phyloP scores from a whole-genome alignment of 2,797 vertebrate species.

The Gymnothorax javanicus region DNA sequence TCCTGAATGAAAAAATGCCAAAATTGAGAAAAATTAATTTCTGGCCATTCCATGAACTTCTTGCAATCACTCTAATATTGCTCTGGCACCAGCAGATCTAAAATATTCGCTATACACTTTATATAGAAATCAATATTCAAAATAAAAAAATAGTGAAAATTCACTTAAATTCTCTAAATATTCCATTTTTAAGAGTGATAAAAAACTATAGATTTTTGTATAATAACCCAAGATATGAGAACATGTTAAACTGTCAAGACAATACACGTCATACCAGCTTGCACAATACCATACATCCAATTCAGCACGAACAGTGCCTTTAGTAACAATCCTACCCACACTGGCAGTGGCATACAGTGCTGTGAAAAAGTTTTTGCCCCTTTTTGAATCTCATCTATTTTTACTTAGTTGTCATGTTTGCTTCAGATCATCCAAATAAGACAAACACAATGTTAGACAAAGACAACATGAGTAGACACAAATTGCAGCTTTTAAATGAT shows the following conservation, averaged over 20 bases:
- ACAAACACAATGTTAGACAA: too few species aligned
- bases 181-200: neutral
- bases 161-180: neutral
- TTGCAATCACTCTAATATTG: slow-evolving; percentile 5
- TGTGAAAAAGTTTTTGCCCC: too few species aligned
- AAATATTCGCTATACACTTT: slow-evolving; percentile 9
- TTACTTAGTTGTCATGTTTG: too few species aligned
- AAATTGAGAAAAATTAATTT: slow-evolving; percentile 5
- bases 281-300: neutral
- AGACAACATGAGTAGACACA: too few species aligned
- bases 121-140: neutral
- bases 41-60: slow-evolving; percentile 16
- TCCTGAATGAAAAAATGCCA: neutral
- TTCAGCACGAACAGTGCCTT: neutral
- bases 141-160: neutral
- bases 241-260: neutral
- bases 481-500: too few species aligned
- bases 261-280: neutral
- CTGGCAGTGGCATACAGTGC: neutral
- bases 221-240: neutral
- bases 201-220: neutral
- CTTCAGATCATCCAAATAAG: too few species aligned
- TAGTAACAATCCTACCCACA: neutral
- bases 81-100: neutral
- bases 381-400: too few species aligned